These are phyloP conservation scores for Turritopsis rubra DNA, from an alignment of 30 jellyfish, hydroid and myxozoan species.

Conservation along the genomic window DNA sequence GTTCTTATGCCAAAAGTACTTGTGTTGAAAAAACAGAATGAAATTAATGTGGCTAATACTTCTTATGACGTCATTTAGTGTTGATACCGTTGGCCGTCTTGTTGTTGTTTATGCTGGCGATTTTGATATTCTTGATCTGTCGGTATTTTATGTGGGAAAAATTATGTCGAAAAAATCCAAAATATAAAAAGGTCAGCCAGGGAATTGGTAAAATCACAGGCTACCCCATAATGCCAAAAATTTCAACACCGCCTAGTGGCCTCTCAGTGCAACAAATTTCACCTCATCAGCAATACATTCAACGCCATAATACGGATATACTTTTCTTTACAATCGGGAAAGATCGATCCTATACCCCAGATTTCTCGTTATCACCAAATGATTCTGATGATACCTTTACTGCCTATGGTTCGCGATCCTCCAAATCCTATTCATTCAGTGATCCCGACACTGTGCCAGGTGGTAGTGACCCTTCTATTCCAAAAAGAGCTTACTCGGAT, in stretches of 20 bases:
- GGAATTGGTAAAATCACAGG: constrained; percentile 1
- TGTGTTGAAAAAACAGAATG: background rate
- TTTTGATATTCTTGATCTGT: constrained; percentile 5
- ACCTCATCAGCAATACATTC: constrained; percentile 18
- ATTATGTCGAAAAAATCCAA: background rate
- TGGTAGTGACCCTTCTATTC: background rate
- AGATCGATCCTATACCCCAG: background rate
- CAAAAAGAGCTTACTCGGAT: background rate
- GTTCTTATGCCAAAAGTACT: background rate
- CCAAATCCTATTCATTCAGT: background rate
- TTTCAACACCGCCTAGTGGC: background rate
- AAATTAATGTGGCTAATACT: too few relatives aligned
- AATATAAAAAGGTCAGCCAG: background rate
- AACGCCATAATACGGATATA: background rate
- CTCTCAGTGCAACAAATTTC: constrained; percentile 13
- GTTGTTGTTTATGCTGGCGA: background rate
- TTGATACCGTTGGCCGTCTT: constrained; percentile 14
- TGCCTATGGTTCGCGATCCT: background rate
- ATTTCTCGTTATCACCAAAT: background rate
- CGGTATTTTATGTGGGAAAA: constrained; percentile 18
- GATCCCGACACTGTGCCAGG: background rate
- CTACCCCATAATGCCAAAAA: constrained; percentile 10
- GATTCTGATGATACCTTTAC: background rate
- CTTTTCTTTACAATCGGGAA: background rate
- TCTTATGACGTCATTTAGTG: too few relatives aligned